Percentiles rank a stretch among this genome's conserved stretches.
These are phyloP conservation scores for Rhopalosiphum padi DNA, from an alignment of 1,140 invertebrate genomes.

Conservation along the genomic window DNA sequence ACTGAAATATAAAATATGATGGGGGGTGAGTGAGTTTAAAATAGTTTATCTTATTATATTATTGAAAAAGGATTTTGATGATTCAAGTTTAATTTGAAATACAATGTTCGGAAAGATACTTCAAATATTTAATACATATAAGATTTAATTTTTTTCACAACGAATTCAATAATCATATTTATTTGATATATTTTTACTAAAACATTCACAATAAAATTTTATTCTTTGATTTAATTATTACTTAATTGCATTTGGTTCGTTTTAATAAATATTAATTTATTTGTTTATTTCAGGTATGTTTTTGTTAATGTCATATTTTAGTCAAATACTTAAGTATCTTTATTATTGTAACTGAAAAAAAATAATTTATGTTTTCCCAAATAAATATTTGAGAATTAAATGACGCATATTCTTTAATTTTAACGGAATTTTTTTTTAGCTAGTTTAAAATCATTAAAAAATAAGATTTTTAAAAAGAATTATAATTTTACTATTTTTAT, in stretches of 20 bases:
- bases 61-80: neutral
- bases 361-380: neutral
- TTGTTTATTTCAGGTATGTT: neutral
- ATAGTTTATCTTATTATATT: neutral
- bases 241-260: neutral
- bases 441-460: neutral
- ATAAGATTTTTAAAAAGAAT: neutral
- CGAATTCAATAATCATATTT: neutral
- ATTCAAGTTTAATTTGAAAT: neutral
- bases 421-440: neutral
- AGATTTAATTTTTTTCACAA: neutral
- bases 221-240: neutral
- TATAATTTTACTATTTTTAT: neutral
- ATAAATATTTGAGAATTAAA: neutral
- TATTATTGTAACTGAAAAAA: neutral
- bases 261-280: neutral
- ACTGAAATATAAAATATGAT: neutral
- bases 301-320: neutral
- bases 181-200: neutral
- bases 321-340: neutral
- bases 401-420: neutral
- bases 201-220: neutral
- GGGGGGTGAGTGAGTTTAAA: neutral
- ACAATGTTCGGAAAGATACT: neutral
- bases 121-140: neutral